Conservation (phyloP, 2,797 vertebrate species). For the Tangara arthus region DNA sequence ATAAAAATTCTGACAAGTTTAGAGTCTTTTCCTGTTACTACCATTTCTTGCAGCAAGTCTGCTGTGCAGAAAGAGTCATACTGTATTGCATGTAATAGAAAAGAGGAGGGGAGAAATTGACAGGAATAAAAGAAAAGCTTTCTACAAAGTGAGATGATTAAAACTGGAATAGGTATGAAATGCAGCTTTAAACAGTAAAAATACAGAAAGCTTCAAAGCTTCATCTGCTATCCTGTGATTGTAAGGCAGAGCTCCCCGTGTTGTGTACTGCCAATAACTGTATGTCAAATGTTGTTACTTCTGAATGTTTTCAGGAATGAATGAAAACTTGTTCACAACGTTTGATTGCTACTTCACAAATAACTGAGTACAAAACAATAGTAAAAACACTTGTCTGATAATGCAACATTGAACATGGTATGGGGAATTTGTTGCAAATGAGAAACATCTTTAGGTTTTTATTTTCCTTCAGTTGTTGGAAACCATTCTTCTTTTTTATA, state of each 20-base stretch:
- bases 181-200: background rate
- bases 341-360: background rate
- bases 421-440: background rate
- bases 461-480: background rate
- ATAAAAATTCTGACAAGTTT: background rate
- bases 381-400: background rate
- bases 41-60: background rate
- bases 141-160: background rate
- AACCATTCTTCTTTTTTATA: background rate
- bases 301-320: background rate
- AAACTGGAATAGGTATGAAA: background rate
- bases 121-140: background rate
- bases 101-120: background rate
- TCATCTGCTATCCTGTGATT: background rate
- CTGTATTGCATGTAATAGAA: background rate
- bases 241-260: background rate
- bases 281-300: background rate
- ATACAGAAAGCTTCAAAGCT: background rate
- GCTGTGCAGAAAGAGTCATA: background rate
- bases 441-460: background rate
- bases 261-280: background rate
- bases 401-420: background rate
- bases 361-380: background rate
- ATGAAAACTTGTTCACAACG: background rate
- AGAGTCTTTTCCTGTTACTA: background rate